Evolutionary conservation across 2,797 vertebrate species (phyloP).

Genomic region (Takifugu ocellatus): DNA sequence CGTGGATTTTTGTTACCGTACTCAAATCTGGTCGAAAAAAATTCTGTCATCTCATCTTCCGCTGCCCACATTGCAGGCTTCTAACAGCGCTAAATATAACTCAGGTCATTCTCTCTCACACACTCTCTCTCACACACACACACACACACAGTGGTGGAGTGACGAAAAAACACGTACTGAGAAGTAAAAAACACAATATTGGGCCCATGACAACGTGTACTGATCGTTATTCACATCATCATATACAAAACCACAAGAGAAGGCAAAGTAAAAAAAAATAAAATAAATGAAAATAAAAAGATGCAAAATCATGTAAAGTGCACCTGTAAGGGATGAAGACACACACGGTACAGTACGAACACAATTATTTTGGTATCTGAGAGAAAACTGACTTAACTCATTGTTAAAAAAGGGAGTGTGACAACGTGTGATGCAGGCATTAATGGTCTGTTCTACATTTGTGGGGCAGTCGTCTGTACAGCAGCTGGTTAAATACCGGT

Average conservation of each 20-base stretch:
- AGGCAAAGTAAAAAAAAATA: slow-evolving; percentile 26
- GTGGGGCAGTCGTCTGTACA: slow-evolving; percentile 19
- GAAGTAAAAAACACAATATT: slow-evolving; percentile 11
- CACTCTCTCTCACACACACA: not conserved
- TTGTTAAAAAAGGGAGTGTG: slow-evolving; percentile 5
- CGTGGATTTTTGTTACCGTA: slow-evolving; percentile 5
- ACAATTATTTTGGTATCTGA: slow-evolving; percentile 18
- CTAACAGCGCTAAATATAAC: slow-evolving; percentile 70
- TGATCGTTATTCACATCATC: slow-evolving; percentile 46
- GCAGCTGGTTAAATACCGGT: slow-evolving; percentile 17
- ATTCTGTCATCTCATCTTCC: slow-evolving; percentile 17
- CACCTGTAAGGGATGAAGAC: slow-evolving; percentile 45
- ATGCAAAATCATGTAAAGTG: slow-evolving; percentile 55
- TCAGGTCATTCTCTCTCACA: slow-evolving; percentile 13
- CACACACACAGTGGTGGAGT: not conserved
- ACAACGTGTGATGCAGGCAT: slow-evolving; percentile 38
- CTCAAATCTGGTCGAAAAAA: no score
- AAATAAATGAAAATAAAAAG: slow-evolving; percentile 11
- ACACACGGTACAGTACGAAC: slow-evolving; percentile 20
- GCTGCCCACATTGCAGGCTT: slow-evolving; percentile 34
- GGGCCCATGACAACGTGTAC: slow-evolving; percentile 43
- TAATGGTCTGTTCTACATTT: slow-evolving; percentile 12
- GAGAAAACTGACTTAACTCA: slow-evolving; percentile 3
- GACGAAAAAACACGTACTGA: slow-evolving; percentile 18
- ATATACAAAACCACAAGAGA: slow-evolving; percentile 49